Evolutionary conservation across 2,888 invertebrate genomes (phyloP), one percentile per base, ranked within the genome.

Genomic region (Pseudanteris insignis): DNA sequence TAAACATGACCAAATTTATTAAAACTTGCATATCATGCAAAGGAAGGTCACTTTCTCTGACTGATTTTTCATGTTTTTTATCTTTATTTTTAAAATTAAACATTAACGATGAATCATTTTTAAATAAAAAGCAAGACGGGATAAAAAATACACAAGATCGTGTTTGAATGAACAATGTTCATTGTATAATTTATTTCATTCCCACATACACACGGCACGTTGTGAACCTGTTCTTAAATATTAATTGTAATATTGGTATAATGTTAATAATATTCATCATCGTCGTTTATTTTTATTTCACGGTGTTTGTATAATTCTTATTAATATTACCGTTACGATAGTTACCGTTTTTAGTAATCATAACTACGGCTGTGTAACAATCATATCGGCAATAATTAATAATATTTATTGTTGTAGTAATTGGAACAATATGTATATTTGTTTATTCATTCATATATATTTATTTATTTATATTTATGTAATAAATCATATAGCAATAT

Each of bases 141-240:
- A 24, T 47, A 43, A 48, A 60, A 28, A 15, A 47, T 2, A 28
- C 4, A 11, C 21, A 13, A 43, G 44, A 60, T 63, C 66, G 65
- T 64, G 67, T 85, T 85, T 86, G 86, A 88, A 88, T 89, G 88
- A 89, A 89, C 89, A 89, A 89, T 89, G 89, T 89, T 88, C 89
- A 89, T 88, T 89, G 89, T 88, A 88, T 89, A 89, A 88, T 88
- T 88, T 83, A 84, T 81, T 81, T 86, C 80, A 81, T 86, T 87
- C 89, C 88, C 89, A 89, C 89, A 89, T 89, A 89, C 89, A 89
- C 89, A 89, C 89, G 89, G 89, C 89, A 89, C 89, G 88, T 89
- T 88, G 90, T 89, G 89, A 90, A 89, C 89, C 89, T 89, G 88
- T 88, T 88, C 89, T 89, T 88, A 85, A 87, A 88, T 88, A 76